Evolutionary conservation across 1,140 invertebrate genomes (phyloP).

Genomic region (Holcopasites calliopsidis): DNA sequence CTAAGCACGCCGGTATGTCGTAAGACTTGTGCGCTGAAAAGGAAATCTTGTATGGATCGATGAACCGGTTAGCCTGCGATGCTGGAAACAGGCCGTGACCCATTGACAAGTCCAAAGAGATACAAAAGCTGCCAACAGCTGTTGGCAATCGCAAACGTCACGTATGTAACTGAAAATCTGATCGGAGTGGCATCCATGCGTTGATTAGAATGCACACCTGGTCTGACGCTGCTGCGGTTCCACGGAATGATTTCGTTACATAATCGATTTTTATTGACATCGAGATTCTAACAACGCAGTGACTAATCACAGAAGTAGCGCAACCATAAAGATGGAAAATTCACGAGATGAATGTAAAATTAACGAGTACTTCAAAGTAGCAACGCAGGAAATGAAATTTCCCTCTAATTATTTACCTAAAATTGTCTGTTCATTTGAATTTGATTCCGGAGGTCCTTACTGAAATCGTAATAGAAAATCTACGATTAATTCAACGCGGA

Average conservation of each 20-base stretch:
- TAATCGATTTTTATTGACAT: conserved; percentile 32
- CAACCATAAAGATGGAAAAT: not conserved
- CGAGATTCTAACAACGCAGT: not conserved
- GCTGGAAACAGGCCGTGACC: conserved; percentile 38
- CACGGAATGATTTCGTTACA: conserved; percentile 23
- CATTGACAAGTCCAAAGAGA: conserved; percentile 25
- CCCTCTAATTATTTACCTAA: no score
- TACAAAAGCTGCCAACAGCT: conserved; percentile 12
- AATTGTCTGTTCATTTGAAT: no score
- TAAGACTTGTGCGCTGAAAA: conserved; percentile 11
- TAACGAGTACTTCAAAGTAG: no score
- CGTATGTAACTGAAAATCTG: conserved; percentile 3
- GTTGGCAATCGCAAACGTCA: conserved; percentile 26
- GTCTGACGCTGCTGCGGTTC: conserved; percentile 18
- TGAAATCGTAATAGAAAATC: no score
- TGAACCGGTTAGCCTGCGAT: conserved; percentile 29
- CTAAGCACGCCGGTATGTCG: not conserved
- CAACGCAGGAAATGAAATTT: no score
- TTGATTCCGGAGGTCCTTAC: no score
- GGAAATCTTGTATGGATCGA: conserved; percentile 29
- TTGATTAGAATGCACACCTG: not conserved
- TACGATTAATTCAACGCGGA: conserved; percentile 9
- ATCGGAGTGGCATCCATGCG: conserved; percentile 13
- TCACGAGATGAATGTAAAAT: not conserved
- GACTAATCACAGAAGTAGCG: not conserved